These are phyloP conservation scores for Tauraco erythrolophus DNA, from an alignment of 2,113 vertebrate species.

Conservation along the genomic window DNA sequence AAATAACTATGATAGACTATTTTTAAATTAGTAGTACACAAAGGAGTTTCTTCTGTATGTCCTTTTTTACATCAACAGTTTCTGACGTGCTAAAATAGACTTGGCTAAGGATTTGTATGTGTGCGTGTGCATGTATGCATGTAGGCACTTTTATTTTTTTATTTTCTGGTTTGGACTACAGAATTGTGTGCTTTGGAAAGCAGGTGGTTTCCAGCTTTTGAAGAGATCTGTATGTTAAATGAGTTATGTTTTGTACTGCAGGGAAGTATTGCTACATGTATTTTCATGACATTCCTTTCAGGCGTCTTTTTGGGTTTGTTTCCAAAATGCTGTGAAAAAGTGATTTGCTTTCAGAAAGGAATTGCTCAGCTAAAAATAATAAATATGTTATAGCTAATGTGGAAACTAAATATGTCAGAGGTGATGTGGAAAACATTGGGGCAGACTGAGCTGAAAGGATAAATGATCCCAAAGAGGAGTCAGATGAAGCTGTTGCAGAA, in stretches of 20 bases:
- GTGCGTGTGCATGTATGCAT: not conserved
- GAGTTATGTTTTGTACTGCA: not conserved
- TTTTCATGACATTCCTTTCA: slow-evolving; percentile 37
- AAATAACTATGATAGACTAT: slow-evolving; percentile 46
- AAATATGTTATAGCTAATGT: slow-evolving; percentile 16
- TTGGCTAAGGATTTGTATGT: not conserved
- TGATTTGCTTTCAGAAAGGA: slow-evolving; percentile 50
- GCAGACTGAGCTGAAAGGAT: not conserved
- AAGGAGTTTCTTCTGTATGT: slow-evolving; percentile 29
- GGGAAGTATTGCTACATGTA: not conserved
- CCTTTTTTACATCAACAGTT: not conserved
- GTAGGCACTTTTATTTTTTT: not conserved
- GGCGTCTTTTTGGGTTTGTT: not conserved
- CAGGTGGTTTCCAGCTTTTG: slow-evolving; percentile 46
- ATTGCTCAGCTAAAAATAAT: slow-evolving; percentile 57
- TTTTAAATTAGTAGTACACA: slow-evolving; percentile 40
- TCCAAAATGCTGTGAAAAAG: not conserved
- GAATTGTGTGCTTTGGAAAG: not conserved
- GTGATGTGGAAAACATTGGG: slow-evolving; percentile 30
- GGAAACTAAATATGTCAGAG: slow-evolving; percentile 51
- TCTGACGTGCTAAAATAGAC: not conserved
- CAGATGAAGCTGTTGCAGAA: not conserved
- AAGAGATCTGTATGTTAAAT: not conserved
- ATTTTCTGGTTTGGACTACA: not conserved
- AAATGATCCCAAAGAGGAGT: not conserved